These are phyloP conservation scores for Oxycera nigricornis DNA, from an alignment of 2,888 invertebrate genomes.

Conservation along the genomic window DNA sequence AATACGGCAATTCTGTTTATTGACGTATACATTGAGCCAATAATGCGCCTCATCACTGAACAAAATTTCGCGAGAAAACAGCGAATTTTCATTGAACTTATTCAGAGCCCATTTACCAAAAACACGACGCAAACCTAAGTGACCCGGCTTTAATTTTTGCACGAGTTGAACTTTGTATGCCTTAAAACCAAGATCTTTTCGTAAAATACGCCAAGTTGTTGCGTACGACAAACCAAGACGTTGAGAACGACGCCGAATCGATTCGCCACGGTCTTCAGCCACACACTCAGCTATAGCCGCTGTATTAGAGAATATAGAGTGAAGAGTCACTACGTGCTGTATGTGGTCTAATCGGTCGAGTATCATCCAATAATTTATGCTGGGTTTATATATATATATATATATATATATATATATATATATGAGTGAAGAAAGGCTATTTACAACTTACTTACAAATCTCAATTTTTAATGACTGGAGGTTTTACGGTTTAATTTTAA, in stretches of 20 bases:
- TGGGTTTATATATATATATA: no score
- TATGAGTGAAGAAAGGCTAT: no score
- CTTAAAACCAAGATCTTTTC: slow-evolving; percentile 16
- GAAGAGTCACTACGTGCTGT: slow-evolving; percentile 51
- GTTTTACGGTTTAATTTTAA: no score
- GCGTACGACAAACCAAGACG: slow-evolving; percentile 45
- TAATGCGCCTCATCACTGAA: background rate
- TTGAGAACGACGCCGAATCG: slow-evolving; percentile 47
- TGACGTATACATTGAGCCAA: slow-evolving; percentile 1
- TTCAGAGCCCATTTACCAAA: slow-evolving; percentile 1
- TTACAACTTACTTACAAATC: no score
- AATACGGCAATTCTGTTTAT: background rate
- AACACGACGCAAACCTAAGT: background rate
- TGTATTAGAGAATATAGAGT: no score
- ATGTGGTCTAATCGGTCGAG: slow-evolving; percentile 47
- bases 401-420: no score
- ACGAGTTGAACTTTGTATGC: slow-evolving; percentile 25
- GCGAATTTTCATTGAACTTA: background rate
- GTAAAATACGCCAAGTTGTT: slow-evolving; percentile 36
- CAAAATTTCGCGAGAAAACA: background rate
- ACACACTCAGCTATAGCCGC: slow-evolving; percentile 47
- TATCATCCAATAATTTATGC: slow-evolving; percentile 51
- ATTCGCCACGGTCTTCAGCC: slow-evolving; percentile 45
- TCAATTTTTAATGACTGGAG: no score
- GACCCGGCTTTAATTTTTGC: background rate